A percentile compares a stretch with the other conserved stretches of the same genome.
Conservation (phyloP, 2,888 invertebrate species). For the Nymphalis polychloros region DNA sequence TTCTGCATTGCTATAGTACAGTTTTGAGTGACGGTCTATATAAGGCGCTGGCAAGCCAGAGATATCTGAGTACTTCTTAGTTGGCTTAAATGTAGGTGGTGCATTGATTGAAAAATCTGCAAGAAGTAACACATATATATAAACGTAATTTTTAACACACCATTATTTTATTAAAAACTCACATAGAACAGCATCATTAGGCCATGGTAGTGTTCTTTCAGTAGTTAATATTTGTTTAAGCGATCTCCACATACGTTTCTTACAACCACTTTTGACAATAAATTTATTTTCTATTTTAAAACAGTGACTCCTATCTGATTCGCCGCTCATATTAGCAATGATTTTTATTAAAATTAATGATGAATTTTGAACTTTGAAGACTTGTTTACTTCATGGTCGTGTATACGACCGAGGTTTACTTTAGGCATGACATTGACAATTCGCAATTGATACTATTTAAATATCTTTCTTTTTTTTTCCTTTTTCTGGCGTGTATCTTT, state of each 20-base stretch:
- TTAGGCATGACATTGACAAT: no score
- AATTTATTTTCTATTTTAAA: constrained; percentile 79
- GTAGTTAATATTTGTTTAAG: constrained; percentile 93
- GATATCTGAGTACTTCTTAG: constrained; percentile 96
- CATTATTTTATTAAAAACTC: constrained; percentile 51
- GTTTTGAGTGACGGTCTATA: constrained; percentile 94
- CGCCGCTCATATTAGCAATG: constrained; percentile 55
- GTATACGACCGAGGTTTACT: no score
- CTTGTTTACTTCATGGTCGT: no score
- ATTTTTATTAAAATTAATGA: not conserved
- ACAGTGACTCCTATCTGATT: constrained; percentile 61
- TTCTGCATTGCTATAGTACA: constrained; percentile 91
- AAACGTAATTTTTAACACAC: no score
- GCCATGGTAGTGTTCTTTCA: constrained; percentile 90
- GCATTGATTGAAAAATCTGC: constrained; percentile 94
- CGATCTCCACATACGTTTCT: constrained; percentile 93
- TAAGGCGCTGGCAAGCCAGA: constrained; percentile 94
- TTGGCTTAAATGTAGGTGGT: constrained; percentile 94
- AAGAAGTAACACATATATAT: constrained; percentile 40
- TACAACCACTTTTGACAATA: constrained; percentile 82
- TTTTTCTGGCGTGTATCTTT: no score
- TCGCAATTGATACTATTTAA: no score
- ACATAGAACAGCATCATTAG: constrained; percentile 89
- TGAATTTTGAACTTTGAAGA: not conserved
- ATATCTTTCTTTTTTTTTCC: no score